Conservation (phyloP, 2,113 vertebrate genomes). For the Microtus montanus region DNA sequence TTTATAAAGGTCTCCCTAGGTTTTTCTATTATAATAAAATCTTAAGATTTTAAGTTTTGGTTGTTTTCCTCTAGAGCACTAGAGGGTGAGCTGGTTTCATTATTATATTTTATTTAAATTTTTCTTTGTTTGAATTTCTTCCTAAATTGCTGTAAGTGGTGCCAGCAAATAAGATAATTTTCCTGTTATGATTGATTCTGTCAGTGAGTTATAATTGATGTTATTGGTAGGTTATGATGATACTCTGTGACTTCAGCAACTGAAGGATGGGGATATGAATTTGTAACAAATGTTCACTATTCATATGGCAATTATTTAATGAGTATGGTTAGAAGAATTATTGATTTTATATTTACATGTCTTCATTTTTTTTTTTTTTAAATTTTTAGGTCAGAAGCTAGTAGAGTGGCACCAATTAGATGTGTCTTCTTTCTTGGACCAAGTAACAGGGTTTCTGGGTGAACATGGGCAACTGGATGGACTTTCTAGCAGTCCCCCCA, state of each 20-base stretch:
- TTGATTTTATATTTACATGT: conserved; percentile 39
- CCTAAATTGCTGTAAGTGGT: conserved; percentile 27
- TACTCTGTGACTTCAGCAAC: conserved; percentile 21
- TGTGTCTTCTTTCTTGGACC: conserved; percentile 97
- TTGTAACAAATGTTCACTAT: conserved; percentile 52
- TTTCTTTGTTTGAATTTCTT: conserved; percentile 54
- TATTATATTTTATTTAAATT: conserved; percentile 46
- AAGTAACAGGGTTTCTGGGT: conserved; percentile 95
- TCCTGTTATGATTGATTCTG: not conserved
- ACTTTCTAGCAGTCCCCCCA: conserved; percentile 93
- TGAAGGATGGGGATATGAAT: not conserved
- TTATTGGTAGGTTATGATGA: conserved; percentile 26
- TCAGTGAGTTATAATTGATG: conserved; percentile 6
- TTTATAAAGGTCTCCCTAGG: not conserved
- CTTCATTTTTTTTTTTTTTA: conserved; percentile 38
- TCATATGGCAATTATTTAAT: conserved; percentile 10
- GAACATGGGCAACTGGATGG: conserved; percentile 98
- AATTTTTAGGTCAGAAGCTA: conserved; percentile 94
- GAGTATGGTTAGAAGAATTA: conserved; percentile 21
- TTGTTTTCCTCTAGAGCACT: conserved; percentile 17
- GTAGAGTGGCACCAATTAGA: conserved; percentile 99
- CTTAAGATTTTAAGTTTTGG: not conserved
- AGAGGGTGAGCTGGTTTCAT: not conserved
- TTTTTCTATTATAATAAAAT: conserved; percentile 40
- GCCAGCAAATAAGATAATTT: not conserved